Percentiles rank a stretch among this genome's conserved stretches.
These are phyloP conservation scores for Bryconaethiops microstoma DNA, from an alignment of 2,797 vertebrate genomes.

Conservation along the genomic window DNA sequence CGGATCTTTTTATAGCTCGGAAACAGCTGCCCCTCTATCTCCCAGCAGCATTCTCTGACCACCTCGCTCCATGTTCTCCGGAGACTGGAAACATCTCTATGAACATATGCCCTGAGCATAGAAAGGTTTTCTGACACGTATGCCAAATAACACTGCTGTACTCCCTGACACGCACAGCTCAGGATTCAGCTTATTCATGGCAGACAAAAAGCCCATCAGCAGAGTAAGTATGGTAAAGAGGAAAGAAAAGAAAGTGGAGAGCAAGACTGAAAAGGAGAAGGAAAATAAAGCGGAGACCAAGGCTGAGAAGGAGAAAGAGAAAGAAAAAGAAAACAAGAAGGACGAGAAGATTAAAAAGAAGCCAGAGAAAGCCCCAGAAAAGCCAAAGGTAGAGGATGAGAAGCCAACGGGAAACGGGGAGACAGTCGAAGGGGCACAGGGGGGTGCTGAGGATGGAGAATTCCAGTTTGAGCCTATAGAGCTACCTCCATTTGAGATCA, in stretches of 20 bases:
- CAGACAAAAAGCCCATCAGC: slow-evolving; percentile 71
- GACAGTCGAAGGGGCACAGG: slow-evolving; percentile 45
- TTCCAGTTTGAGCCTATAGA: slow-evolving; percentile 85
- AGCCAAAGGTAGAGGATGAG: slow-evolving; percentile 55
- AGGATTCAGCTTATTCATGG: slow-evolving; percentile 69
- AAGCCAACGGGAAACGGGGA: slow-evolving; percentile 56
- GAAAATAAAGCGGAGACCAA: slow-evolving; percentile 52
- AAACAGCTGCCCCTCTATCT: slow-evolving; percentile 63
- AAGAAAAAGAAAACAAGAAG: slow-evolving; percentile 35
- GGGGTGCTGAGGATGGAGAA: slow-evolving; percentile 73
- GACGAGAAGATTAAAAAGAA: slow-evolving; percentile 59
- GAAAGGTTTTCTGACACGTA: slow-evolving; percentile 39
- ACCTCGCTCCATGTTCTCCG: slow-evolving; percentile 69
- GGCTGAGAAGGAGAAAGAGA: slow-evolving; percentile 8
- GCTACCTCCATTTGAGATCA: slow-evolving; percentile 92
- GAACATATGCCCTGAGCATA: slow-evolving; percentile 33
- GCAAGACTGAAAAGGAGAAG: slow-evolving; percentile 57
- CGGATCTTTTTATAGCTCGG: slow-evolving; percentile 70
- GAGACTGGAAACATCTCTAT: slow-evolving; percentile 42
- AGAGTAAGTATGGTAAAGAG: slow-evolving; percentile 62
- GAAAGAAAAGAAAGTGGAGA: slow-evolving; percentile 74
- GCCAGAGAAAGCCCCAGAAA: slow-evolving; percentile 57
- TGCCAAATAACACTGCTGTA: slow-evolving; percentile 29
- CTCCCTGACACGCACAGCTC: slow-evolving; percentile 53
- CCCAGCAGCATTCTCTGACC: slow-evolving; percentile 52